A percentile compares a stretch with the other conserved stretches of the same genome.
phyloP scores from a whole-genome alignment of 2,113 vertebrate species.

The Uria aalge region DNA sequence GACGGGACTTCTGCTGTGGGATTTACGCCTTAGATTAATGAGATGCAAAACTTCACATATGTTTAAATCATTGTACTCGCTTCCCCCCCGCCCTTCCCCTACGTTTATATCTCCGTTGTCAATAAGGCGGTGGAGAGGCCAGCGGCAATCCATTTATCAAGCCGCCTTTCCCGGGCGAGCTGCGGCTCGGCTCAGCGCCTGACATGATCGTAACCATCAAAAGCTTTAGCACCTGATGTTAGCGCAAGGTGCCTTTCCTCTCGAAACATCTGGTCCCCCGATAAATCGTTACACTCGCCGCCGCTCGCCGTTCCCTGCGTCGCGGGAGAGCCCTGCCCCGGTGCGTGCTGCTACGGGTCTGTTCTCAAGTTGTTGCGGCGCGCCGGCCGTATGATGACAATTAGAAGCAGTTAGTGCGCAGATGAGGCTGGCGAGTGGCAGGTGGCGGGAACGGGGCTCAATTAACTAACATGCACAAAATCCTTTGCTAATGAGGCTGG shows the following conservation, averaged over 20 bases:
- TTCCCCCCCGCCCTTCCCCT: neutral
- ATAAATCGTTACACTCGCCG: constrained; percentile 35
- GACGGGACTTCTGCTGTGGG: neutral
- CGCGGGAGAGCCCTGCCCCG: constrained; percentile 5
- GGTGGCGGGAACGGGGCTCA: constrained; percentile 74
- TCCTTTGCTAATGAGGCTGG: constrained; percentile 81
- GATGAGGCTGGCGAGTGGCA: constrained; percentile 77
- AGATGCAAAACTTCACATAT: neutral
- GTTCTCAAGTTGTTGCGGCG: constrained; percentile 76
- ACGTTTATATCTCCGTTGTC: neutral
- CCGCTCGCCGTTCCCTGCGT: constrained; percentile 32
- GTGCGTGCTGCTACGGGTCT: constrained; percentile 66
- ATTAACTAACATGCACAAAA: constrained; percentile 78
- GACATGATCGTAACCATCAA: neutral
- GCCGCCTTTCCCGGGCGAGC: neutral
- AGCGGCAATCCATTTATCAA: neutral
- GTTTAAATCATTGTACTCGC: constrained; percentile 21
- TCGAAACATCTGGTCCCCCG: constrained; percentile 72
- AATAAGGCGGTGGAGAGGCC: neutral
- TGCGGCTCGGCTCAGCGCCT: neutral
- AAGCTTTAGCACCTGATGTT: constrained; percentile 9
- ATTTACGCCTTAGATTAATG: neutral
- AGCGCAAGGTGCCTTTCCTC: constrained; percentile 41
- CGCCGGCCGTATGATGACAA: constrained; percentile 74
- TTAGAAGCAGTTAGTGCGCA: constrained; percentile 77